A percentile compares a stretch with the other conserved stretches of the same genome.
Evolutionary conservation across 1,140 invertebrate species (phyloP).

Genomic region (Streblospio benedicti): DNA sequence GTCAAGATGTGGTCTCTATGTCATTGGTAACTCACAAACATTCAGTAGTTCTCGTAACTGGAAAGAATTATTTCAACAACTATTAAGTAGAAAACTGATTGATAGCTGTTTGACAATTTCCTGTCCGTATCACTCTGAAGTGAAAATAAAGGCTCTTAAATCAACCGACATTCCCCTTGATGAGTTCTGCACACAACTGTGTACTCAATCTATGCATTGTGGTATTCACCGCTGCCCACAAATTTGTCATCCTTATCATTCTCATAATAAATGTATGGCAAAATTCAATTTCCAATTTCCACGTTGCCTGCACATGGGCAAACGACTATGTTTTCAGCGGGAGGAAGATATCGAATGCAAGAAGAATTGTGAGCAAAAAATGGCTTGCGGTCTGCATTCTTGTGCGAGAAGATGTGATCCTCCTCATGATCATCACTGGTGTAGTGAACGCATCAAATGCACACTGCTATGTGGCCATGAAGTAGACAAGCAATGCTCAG

Average conservation of each 20-base stretch:
- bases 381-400: too few species aligned
- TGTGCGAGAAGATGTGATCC: too few species aligned
- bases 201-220: neutral
- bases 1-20: slow-evolving; percentile 1
- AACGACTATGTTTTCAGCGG: neutral
- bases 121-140: neutral
- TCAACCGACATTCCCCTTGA: neutral
- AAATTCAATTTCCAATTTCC: neutral
- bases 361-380: neutral
- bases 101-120: neutral
- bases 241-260: neutral
- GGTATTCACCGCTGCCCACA: neutral
- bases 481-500: too few species aligned
- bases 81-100: neutral
- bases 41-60: neutral
- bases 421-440: too few species aligned
- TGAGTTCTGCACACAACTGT: neutral
- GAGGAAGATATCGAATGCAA: neutral
- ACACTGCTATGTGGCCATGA: too few species aligned
- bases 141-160: neutral
- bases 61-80: neutral
- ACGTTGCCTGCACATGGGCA: neutral
- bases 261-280: neutral
- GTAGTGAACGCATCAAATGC: too few species aligned
- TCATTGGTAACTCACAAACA: neutral